These are phyloP conservation scores for Lasioglossum malachurum DNA, from an alignment of 2,888 invertebrate species.

Conservation along the genomic window DNA sequence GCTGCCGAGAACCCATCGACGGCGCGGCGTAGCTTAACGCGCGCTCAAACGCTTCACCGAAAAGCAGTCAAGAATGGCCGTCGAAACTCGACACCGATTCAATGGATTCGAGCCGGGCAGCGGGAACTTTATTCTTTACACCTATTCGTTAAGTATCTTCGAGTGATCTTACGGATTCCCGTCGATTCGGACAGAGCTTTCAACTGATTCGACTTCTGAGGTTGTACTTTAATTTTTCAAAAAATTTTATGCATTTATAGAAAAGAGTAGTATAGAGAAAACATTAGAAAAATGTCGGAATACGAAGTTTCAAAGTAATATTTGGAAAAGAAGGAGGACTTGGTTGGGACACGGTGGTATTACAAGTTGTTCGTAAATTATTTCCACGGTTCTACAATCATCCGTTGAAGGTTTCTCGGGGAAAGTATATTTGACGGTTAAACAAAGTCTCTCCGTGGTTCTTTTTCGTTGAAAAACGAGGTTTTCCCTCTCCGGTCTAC, in stretches of 20 bases:
- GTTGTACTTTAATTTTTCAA: not conserved
- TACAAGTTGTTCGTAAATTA: not conserved
- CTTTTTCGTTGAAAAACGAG: conserved; percentile 14
- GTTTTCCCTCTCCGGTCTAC: conserved; percentile 10
- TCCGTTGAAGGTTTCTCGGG: not conserved
- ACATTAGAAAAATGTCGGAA: too few species aligned
- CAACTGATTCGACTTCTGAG: not conserved
- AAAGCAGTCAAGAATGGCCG: conserved; percentile 28
- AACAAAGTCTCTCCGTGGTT: not conserved
- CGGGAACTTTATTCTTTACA: conserved; percentile 12
- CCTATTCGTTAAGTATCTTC: conserved; percentile 25
- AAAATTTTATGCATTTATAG: too few species aligned
- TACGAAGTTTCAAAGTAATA: not conserved
- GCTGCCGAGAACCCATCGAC: conserved; percentile 27
- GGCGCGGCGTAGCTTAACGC: conserved; percentile 36
- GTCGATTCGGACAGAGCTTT: not conserved
- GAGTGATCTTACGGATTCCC: not conserved
- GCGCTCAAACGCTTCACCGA: conserved; percentile 18
- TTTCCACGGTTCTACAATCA: not conserved
- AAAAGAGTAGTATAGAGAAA: too few species aligned
- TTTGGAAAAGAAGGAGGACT: not conserved
- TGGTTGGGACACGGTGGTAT: not conserved
- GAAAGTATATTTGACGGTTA: conserved; percentile 13
- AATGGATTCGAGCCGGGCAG: not conserved
- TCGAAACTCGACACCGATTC: conserved; percentile 29